Percentiles rank a stretch among this genome's conserved stretches.
phyloP scores from a whole-genome alignment of 35 echinoderm and acorn worm species.

The Anneissia japonica region DNA sequence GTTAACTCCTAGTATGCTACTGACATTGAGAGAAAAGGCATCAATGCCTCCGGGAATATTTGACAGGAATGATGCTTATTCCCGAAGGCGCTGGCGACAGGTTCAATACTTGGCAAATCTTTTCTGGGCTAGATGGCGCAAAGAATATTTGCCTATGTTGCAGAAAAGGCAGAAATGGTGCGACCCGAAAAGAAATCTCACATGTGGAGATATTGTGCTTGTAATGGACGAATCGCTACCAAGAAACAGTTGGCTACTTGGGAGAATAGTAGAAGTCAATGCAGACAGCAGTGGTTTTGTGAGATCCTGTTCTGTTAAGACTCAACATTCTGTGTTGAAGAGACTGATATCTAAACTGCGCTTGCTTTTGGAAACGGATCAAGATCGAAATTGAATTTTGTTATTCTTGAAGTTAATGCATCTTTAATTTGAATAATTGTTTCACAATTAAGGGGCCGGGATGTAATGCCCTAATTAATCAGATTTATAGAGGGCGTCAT shows the following conservation, averaged over 20 bases:
- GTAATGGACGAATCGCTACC: slow-evolving; percentile 18
- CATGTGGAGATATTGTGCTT: slow-evolving; percentile 24
- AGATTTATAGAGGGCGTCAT: too few relatives aligned
- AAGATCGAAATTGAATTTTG: too few relatives aligned
- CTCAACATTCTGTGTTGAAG: neutral
- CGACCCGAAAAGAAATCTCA: neutral
- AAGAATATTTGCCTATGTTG: slow-evolving; percentile 46
- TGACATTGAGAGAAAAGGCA: too few relatives aligned
- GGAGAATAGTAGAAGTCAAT: slow-evolving; percentile 7
- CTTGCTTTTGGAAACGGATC: too few relatives aligned
- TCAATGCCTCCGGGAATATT: too few relatives aligned
- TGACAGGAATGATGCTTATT: slow-evolving; percentile 56
- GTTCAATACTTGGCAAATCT: slow-evolving; percentile 58
- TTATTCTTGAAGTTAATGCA: too few relatives aligned
- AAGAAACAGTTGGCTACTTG: slow-evolving; percentile 38
- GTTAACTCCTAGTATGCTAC: slow-evolving; percentile 33
- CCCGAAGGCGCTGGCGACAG: slow-evolving; percentile 35
- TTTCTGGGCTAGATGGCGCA: slow-evolving; percentile 56
- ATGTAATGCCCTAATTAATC: too few relatives aligned
- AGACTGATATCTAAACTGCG: too few relatives aligned
- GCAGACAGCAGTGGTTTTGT: slow-evolving; percentile 13
- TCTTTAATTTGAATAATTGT: too few relatives aligned
- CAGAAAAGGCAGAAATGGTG: slow-evolving; percentile 47
- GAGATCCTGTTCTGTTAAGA: slow-evolving; percentile 11
- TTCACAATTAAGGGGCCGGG: too few relatives aligned